These are phyloP conservation scores for Characodon lateralis DNA, from an alignment of 2,797 vertebrate species.

Conservation along the genomic window DNA sequence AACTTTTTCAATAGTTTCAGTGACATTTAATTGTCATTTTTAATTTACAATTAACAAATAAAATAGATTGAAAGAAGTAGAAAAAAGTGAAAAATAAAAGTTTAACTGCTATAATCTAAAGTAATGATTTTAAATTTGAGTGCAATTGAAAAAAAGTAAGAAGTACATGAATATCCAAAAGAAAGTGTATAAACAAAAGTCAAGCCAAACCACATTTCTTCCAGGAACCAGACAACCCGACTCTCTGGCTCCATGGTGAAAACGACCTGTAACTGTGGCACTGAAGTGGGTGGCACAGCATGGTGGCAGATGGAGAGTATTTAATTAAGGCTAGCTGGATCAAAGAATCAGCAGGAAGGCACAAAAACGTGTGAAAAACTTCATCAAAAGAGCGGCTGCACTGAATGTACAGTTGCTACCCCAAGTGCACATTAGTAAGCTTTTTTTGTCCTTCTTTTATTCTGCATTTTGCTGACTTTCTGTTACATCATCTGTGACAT, in stretches of 20 bases:
- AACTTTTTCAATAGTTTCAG: constrained; percentile 34
- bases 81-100: background rate
- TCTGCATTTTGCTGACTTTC: constrained; percentile 6
- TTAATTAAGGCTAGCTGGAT: constrained; percentile 64
- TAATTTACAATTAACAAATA: constrained; percentile 36
- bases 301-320: constrained; percentile 56
- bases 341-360: constrained; percentile 61
- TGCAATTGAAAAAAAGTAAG: background rate
- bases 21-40: constrained; percentile 35
- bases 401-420: constrained; percentile 16
- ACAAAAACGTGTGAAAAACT: constrained; percentile 50
- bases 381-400: constrained; percentile 26
- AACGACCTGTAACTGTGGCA: constrained; percentile 48
- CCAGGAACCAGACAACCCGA: constrained; percentile 32
- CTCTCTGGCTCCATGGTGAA: constrained; percentile 39
- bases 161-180: constrained; percentile 30
- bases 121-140: background rate
- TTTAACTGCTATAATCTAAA: background rate
- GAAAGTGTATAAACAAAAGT: constrained; percentile 3
- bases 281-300: constrained; percentile 67
- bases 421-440: constrained; percentile 18
- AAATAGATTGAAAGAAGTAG: background rate
- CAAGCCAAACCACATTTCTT: constrained; percentile 32
- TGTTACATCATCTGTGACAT: constrained; percentile 11
- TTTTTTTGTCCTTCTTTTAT: constrained; percentile 19